Base-by-base conservation (phyloP, 2,888 invertebrate genomes). In the Spodoptera picta region DNA sequence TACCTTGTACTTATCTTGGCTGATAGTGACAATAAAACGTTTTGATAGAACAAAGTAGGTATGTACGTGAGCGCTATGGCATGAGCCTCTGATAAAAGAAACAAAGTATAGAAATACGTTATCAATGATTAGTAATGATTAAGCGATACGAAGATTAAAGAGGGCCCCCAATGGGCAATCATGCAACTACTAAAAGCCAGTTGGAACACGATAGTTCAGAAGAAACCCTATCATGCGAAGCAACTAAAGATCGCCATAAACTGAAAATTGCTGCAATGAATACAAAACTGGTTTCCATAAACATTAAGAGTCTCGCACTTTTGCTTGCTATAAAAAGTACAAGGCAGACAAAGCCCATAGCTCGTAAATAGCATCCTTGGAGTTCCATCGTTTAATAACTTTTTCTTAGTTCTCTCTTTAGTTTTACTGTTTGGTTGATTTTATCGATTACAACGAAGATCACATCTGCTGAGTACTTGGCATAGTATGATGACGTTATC, bases 41-140 rank as follows among this genome's bases (percentile, higher is more conserved):
- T 56, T 51, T 46, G 12, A 53, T 7, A 0, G 41, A 54, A 43
- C 31, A 12, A 62, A 62, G 24, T 64, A 14, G 41, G 6, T 54
- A 63, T 47, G 48, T 31, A 61, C 57, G 52, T 68, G 46, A 66
- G 51, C 11, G 19, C 1, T n/a, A 47, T n/a, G 23, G 45, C 19
- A 23, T 48, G 24, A 10, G 27, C 12, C 12, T 41, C 58, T 56
- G 73, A 75, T 75, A 72, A 70, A 58, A 23, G 24, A 9, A 12
- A 50, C 47, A 43, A 56, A 49, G 24, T 45, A 48, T 10, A 50
- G 50, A 50, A 36, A 36, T 36, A 36, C 23, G 23, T 57, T 75
- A 73, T 73, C 76, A 55, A 51, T 59, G 68, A 63, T 76, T 76
- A 67, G 50, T 31, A 51, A 66, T 27, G 69, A 73, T 69, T 55